These are phyloP conservation scores for Agriopis leucophaearia DNA, from an alignment of 2,888 invertebrate species.

Conservation along the genomic window DNA sequence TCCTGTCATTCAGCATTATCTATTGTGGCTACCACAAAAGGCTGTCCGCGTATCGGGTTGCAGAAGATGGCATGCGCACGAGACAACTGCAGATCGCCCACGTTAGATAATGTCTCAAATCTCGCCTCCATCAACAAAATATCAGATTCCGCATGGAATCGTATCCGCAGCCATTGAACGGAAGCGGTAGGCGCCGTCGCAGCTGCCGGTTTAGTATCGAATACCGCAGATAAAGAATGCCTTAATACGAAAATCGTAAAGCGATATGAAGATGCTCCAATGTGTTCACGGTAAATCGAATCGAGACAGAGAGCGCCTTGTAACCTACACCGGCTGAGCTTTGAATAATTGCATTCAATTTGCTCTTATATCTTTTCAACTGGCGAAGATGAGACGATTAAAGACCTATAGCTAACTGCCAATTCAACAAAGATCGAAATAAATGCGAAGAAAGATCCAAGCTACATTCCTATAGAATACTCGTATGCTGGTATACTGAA, in stretches of 20 bases:
- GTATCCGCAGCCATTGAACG: conserved; percentile 73
- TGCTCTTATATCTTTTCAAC: conserved; percentile 59
- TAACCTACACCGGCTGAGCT: conserved; percentile 69
- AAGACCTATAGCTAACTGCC: conserved; percentile 9
- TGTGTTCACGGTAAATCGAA: conserved; percentile 82
- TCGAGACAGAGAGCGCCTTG: conserved; percentile 75
- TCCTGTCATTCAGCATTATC: conserved; percentile 68
- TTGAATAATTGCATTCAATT: conserved; percentile 70
- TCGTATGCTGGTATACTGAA: neutral
- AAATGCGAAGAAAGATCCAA: neutral
- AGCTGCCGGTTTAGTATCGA: conserved; percentile 78
- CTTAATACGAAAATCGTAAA: conserved; percentile 77
- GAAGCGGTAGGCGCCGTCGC: conserved; percentile 79
- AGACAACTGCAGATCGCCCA: conserved; percentile 71
- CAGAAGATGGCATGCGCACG: conserved; percentile 77
- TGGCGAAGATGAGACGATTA: conserved; percentile 36
- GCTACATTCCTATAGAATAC: too few species aligned
- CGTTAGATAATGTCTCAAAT: conserved; percentile 71
- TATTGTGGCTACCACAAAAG: conserved; percentile 79
- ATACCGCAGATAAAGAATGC: conserved; percentile 76
- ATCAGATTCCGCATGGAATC: conserved; percentile 74
- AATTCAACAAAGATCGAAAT: conserved; percentile 10
- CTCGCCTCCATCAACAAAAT: conserved; percentile 82
- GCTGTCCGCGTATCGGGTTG: conserved; percentile 68
- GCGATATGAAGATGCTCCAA: conserved; percentile 70